These are phyloP conservation scores for Sinhomidia bicolor DNA, from an alignment of 2,888 invertebrate species.

Conservation along the genomic window DNA sequence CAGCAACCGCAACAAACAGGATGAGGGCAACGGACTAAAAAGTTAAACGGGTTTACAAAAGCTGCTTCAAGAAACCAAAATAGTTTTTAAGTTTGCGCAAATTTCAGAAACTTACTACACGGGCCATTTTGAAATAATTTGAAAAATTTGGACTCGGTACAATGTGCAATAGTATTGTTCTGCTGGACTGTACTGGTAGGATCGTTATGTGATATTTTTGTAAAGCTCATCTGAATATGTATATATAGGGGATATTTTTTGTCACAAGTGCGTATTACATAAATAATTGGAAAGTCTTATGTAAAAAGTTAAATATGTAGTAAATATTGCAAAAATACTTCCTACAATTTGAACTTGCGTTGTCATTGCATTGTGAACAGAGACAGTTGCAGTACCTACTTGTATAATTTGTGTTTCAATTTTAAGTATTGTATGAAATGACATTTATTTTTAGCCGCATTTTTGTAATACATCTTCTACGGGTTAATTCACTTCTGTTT, in stretches of 20 bases:
- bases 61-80: not conserved
- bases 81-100: not conserved
- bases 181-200: not conserved
- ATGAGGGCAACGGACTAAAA: not conserved
- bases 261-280: not conserved
- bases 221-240: not conserved
- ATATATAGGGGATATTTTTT: not conserved
- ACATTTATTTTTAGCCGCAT: no score
- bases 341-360: no score
- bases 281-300: not conserved
- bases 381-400: no score
- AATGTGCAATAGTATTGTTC: not conserved
- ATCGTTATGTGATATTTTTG: not conserved
- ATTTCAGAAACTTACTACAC: constrained; percentile 23
- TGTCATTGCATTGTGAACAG: no score
- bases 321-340: no score
- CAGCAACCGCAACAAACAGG: not conserved
- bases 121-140: constrained; percentile 38
- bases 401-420: not conserved
- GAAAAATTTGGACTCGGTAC: not conserved
- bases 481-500: no score
- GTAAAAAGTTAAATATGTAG: no score
- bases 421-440: no score
- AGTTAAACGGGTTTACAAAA: not conserved
- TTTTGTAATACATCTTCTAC: no score